Conservation (phyloP, 2,797 vertebrate species). For the Ficedula albicollis region DNA sequence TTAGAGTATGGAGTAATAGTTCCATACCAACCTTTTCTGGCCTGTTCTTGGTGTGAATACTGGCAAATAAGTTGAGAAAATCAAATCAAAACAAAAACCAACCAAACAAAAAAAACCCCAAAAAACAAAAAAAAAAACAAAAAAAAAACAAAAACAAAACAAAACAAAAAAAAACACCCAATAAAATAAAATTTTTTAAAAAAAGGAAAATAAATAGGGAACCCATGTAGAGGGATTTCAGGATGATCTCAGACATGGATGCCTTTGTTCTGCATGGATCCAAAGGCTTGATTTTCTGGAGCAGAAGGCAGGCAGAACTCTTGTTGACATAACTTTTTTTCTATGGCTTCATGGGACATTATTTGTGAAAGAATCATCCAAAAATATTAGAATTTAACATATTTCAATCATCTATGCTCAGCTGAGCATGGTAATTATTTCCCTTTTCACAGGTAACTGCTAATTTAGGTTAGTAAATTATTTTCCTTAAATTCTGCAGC, state of each 20-base stretch:
- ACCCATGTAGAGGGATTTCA: background rate
- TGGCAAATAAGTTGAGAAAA: background rate
- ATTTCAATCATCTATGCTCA: background rate
- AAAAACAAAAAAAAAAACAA: background rate
- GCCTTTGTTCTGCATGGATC: background rate
- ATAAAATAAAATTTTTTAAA: no score
- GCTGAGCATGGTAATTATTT: background rate
- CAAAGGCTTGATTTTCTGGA: background rate
- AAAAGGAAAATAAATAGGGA: background rate
- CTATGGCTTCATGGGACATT: background rate
- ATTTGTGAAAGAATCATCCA: background rate
- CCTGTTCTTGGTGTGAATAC: background rate
- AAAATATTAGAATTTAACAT: background rate
- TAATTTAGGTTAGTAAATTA: background rate
- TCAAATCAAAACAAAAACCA: background rate
- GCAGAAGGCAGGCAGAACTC: background rate
- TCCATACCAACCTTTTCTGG: background rate
- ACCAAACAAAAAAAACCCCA: no score
- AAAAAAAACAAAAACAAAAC: background rate
- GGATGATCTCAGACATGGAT: background rate
- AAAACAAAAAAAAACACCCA: fast-evolving
- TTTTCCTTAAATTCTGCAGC: background rate
- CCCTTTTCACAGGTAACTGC: background rate
- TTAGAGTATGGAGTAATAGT: background rate
- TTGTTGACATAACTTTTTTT: background rate